A percentile compares a stretch with the other conserved stretches of the same genome.
Evolutionary conservation across 2,888 invertebrate genomes (phyloP).

Genomic region (Choreutis nemorana): DNA sequence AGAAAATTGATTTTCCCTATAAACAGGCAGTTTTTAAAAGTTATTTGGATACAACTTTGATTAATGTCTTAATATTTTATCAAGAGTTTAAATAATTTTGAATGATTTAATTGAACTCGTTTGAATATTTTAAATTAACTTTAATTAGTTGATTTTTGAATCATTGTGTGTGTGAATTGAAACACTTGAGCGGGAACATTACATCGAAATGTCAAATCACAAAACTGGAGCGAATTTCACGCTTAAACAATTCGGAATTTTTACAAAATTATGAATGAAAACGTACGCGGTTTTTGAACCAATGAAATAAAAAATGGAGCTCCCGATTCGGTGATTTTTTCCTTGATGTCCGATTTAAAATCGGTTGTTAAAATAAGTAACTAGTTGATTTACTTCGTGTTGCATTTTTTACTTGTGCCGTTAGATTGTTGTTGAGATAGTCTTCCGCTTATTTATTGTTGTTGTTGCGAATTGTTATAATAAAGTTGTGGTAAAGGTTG

Average conservation of each 20-base stretch:
- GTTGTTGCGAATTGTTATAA: constrained; percentile 13
- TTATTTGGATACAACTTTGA: too few species aligned
- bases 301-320: constrained; percentile 1
- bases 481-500: constrained; percentile 36
- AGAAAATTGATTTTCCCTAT: not conserved
- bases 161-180: not conserved
- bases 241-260: constrained; percentile 28
- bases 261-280: constrained; percentile 52
- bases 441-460: constrained; percentile 20
- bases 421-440: constrained; percentile 13
- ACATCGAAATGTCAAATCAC: constrained; percentile 36
- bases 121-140: not conserved
- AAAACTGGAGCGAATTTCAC: constrained; percentile 48
- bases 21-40: too few species aligned
- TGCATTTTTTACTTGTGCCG: too few species aligned
- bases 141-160: not conserved
- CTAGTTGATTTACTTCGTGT: constrained; percentile 19
- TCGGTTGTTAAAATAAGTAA: constrained; percentile 9
- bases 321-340: constrained; percentile 17
- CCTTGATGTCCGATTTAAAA: constrained; percentile 5
- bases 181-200: constrained; percentile 20
- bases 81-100: not conserved
- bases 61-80: too few species aligned
- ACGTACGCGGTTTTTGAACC: constrained; percentile 12
- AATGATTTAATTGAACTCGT: not conserved